Base-by-base conservation (phyloP, 2,113 vertebrate genomes). In the Mobula birostris region DNA sequence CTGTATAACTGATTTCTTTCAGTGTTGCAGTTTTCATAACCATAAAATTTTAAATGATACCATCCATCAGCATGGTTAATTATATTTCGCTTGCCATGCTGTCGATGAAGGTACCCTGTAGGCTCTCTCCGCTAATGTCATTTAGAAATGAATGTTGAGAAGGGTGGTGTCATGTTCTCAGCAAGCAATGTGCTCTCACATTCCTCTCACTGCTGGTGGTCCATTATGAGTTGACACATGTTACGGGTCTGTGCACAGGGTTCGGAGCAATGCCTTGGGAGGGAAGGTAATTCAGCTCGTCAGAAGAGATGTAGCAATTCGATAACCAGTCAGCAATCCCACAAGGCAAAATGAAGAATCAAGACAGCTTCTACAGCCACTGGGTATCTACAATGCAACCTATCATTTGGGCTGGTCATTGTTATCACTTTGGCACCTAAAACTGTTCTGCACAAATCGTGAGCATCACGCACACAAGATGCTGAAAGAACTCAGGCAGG, bases 21-120 rank as follows among this genome's bases (percentile, higher is more conserved):
- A 90, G 85, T 6, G 1, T 74, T 70, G 66, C 27, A 93, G 36
- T 29, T 36, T 6, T 48, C 40, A 40, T 56, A 56, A 92, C 90
- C 12, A 72, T 92, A 92, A 72, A 48, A 92, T 74, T 74, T 74
- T 72, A 93, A 74, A 93, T 93, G 91, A 93, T 21, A 72, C 27
- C 68, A 93, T 93, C 91, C 40, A 93, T 93, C 91, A 76, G 36
- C 56, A 29, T 93, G 72, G 72, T 93, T 48, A 93, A 93, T 93
- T 70, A 72, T 17, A 76, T 66, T 93, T 93, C 91, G 1, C 70
- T 29, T 40, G 48, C 36, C 14, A 2, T 93, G 68, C 70, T 12
- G 36, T 7, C 74, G 70, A 74, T 93, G 40, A 93, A 74, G 36
- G 36, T 93, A 56, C 9, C 19, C 68, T 93, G 32, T 29, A 40